Base-by-base conservation (phyloP, 2,113 vertebrate genomes). In the Misgurnus anguillicaudatus region DNA sequence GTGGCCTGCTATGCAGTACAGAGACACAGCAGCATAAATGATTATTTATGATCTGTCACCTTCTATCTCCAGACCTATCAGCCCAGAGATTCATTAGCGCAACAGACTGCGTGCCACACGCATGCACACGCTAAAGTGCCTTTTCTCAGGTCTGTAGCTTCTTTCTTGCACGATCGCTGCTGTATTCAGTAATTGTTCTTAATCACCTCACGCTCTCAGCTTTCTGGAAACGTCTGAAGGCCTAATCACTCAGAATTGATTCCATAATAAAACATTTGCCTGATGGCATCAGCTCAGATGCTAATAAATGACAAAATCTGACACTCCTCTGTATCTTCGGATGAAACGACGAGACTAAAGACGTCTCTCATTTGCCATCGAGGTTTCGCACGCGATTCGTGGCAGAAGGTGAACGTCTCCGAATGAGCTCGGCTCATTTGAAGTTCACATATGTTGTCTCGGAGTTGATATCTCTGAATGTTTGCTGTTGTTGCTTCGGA, bases 21-120 rank as follows among this genome's bases (percentile, higher is more conserved):
- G 88, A 87, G 89, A 89, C 91, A 88, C 86, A 82, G 85, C 79
- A 75, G 88, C 89, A 92, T 91, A 92, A 92, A 93, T 92, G 89
- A 92, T 93, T 93, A 93, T 93, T 93, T 93, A 93, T 93, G 92
- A 93, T 93, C 88, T 91, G 91, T 88, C 91, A 91, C 91, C 90
- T 90, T 89, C 87, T 86, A 91, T 91, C 91, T 90, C 90, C 88
- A 90, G 87, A 87, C 87, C 91, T 85, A 88, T 91, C 90, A 89
- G 89, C 88, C 87, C 86, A 86, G 87, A 89, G 87, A 89, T 90
- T 92, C 90, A 93, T 93, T 93, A 93, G 87, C 84, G 86, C 85
- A 87, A 88, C 90, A 91, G 91, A 90, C 89, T 91, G 88, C 36
- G 61, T 47, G 24, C 55, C 47, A 68, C 74, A 72, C 75, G 6